Evolutionary conservation across 1,140 invertebrate genomes (phyloP), one percentile per base, ranked within the genome.

Genomic region (Penaeus japonicus): DNA sequence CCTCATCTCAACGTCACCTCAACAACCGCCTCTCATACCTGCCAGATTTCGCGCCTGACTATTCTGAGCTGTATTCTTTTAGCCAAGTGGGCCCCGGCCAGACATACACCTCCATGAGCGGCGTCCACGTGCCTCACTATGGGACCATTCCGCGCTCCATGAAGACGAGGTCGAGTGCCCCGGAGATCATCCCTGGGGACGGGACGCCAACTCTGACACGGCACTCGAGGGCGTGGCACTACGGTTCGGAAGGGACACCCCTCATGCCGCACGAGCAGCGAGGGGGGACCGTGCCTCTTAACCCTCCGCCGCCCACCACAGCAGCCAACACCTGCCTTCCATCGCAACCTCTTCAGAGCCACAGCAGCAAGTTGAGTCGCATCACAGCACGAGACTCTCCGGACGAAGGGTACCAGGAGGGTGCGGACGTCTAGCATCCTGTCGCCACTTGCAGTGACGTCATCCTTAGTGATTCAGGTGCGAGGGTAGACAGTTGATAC

Each of bases 321-420:
- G 27, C 89, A 24, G 82, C 89, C 54, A 87, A 30, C 27, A 81
- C 77, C 39, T 80, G 35, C 32, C 89, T 91, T 24, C 84, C 88
- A 30, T 90, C 89, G 17, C 57, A 89, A 18, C 90, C 91, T 27
- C 79, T 87, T 15, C 90, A 90, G 27, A 65, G 75, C 53, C 86
- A 88, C 85, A 62, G 84, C 86, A 90, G 59, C 54, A 90, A 90
- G 24, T 57, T 90, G 59, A 88, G 22, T 59, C 90, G 89, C 30
- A 89, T 90, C 89, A 96, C 95, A 90, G 96, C 95, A 89, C 94
- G 96, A 91, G 97, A 96, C 92, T 96, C 96, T 1, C 96, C 96
- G 24, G 97, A 98, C 91, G 97, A 98, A 92, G 96, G 96, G 24
- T 98, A 97, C 91, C 97, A 97, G 92, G 97, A 98, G 93, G 96